Percentiles rank a stretch among this genome's conserved stretches.
Evolutionary conservation across 2,888 invertebrate species (phyloP).

Genomic region (Noctua janthina): DNA sequence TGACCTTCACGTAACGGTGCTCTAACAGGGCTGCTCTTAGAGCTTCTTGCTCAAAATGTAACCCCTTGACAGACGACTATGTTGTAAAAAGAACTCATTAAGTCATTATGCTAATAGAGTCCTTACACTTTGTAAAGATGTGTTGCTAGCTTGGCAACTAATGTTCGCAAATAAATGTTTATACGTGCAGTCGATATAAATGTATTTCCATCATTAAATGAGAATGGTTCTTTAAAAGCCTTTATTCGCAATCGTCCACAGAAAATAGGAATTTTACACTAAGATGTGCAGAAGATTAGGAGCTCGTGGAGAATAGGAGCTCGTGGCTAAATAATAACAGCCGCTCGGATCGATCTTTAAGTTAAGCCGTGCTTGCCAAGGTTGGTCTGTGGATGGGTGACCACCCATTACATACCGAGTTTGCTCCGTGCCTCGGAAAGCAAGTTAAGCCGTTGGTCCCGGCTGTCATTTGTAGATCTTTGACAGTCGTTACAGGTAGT

Average conservation of each 20-base stretch:
- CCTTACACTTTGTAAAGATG: not conserved
- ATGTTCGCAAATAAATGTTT: slow-evolving; percentile 9
- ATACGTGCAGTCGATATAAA: not conserved
- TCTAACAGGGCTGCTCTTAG: slow-evolving; percentile 24
- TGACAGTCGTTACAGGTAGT: no score
- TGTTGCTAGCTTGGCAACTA: not conserved
- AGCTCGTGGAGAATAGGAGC: no score
- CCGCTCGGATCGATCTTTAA: no score
- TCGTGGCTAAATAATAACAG: no score
- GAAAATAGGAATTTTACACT: not conserved
- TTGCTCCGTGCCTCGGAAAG: no score
- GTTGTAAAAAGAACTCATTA: slow-evolving; percentile 22
- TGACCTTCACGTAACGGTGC: slow-evolving; percentile 54
- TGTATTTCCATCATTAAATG: not conserved
- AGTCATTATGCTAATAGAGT: slow-evolving; percentile 16
- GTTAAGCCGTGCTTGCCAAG: no score
- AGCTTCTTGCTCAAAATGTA: slow-evolving; percentile 38
- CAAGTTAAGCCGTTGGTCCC: no score
- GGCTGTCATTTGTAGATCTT: no score
- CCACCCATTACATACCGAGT: no score
- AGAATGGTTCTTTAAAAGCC: not conserved
- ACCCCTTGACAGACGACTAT: slow-evolving; percentile 9
- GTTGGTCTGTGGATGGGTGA: no score
- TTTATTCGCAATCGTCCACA: not conserved
- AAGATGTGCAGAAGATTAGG: not conserved